A percentile compares a stretch with the other conserved stretches of the same genome.
Evolutionary conservation across 2,888 invertebrate genomes (phyloP).

Genomic region (Ophraella communa): DNA sequence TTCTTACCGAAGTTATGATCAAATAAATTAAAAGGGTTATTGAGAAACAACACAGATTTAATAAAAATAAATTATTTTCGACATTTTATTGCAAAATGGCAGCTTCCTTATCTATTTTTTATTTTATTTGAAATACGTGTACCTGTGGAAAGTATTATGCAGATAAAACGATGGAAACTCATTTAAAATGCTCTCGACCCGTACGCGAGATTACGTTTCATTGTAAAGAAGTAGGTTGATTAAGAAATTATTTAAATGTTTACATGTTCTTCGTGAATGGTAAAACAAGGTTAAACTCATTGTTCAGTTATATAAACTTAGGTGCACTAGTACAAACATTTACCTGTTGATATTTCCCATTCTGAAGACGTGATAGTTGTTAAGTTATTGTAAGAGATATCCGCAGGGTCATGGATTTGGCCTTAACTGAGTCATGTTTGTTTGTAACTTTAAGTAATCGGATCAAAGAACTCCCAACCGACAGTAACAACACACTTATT

Average conservation of each 20-base stretch:
- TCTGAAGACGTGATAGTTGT: slow-evolving; percentile 6
- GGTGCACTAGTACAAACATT: slow-evolving; percentile 17
- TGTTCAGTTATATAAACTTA: slow-evolving; percentile 25
- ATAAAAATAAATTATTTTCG: too few species aligned
- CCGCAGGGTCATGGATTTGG: slow-evolving; percentile 7
- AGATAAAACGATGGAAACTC: slow-evolving; percentile 18
- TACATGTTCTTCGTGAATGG: slow-evolving; percentile 26
- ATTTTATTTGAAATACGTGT: too few species aligned
- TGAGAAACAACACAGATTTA: too few species aligned
- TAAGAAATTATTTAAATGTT: slow-evolving; percentile 23
- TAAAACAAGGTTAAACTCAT: slow-evolving; percentile 27
- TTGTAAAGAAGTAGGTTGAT: slow-evolving; percentile 22
- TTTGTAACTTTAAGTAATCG: neutral
- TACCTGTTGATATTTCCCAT: slow-evolving; percentile 10
- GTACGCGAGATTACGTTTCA: slow-evolving; percentile 10
- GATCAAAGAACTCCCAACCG: neutral
- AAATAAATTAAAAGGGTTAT: too few species aligned
- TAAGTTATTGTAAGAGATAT: slow-evolving; percentile 5
- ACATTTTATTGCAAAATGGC: too few species aligned
- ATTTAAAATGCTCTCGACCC: slow-evolving; percentile 1
- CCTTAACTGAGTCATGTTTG: slow-evolving; percentile 10
- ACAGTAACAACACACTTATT: too few species aligned
- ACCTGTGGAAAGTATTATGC: slow-evolving; percentile 5
- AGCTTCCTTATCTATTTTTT: too few species aligned
- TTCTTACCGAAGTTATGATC: too few species aligned